Evolutionary conservation across 1,140 invertebrate species (phyloP), one percentile per base, ranked within the genome.

Genomic region (Prorops nasuta): DNA sequence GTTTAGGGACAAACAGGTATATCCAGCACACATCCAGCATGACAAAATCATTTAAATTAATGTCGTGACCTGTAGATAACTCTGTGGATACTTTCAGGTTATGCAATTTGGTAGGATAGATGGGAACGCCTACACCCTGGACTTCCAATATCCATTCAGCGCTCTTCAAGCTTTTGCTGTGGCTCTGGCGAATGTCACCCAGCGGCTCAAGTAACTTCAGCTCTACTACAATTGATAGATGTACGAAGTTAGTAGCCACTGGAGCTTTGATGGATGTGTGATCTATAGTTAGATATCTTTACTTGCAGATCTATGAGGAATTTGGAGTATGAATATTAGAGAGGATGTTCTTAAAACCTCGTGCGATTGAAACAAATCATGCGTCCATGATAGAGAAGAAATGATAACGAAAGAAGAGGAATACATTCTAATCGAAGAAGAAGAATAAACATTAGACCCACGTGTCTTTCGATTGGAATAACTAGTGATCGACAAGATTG

Each of bases 71-170:
- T n/a, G n/a, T n/a, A n/a, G n/a, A n/a, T n/a, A n/a, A n/a, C n/a
- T n/a, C n/a, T n/a, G n/a, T n/a, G n/a, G n/a, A n/a, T n/a, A n/a
- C n/a, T 45, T 77, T 19, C 69, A 97, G 94, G 96, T 98, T 9
- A 98, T 99, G 94, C 96, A 99, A 78, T 99, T 99, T 79, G 97
- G 96, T 15, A 83, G 96, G 48, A 98, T 99, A 63, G 96, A 99
- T 78, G 92, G 92, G 53, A 98, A 98, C 77, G 95, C 96, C 12
- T 99, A 98, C 76, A 98, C 97, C 0, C 77, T 99, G 65, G 97
- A 99, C 79, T 99, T 98, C 79, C 95, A 98, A 74, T 96, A 98
- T 79, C 97, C 97, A 14, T 98, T 99, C 79, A 96, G 94, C 42
- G 94, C 96, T 47, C 83, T 98, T 39, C 97, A 99, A 82, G 96